Conservation (phyloP, 2,888 invertebrate genomes). For the Liodrosophila aerea region DNA sequence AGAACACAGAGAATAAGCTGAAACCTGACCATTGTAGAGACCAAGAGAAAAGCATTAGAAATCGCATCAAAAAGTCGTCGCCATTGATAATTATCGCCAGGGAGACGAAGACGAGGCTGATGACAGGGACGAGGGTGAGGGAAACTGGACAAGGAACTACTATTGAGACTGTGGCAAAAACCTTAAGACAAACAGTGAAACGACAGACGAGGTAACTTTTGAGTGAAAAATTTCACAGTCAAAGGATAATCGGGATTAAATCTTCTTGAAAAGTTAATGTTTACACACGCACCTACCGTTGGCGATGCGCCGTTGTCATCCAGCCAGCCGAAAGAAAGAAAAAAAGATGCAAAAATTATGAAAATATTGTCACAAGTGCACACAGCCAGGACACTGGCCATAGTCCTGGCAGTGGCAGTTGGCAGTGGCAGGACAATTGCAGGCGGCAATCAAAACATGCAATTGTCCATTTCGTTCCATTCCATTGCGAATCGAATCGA, state of each 20-base stretch:
- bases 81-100: constrained; percentile 66
- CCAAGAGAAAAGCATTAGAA: constrained; percentile 56
- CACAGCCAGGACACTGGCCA: constrained; percentile 25
- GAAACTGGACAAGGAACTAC: constrained; percentile 23
- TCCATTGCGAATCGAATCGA: constrained; percentile 68
- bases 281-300: constrained; percentile 81
- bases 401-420: constrained; percentile 19
- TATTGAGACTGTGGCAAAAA: constrained; percentile 49
- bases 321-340: constrained; percentile 37
- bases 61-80: constrained; percentile 81
- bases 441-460: constrained; percentile 78
- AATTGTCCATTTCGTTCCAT: constrained; percentile 70
- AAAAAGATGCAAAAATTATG: constrained; percentile 78
- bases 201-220: constrained; percentile 47
- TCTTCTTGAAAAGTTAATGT: constrained; percentile 82
- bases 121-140: constrained; percentile 15
- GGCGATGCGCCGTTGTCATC: constrained; percentile 57
- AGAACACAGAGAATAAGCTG: constrained; percentile 29
- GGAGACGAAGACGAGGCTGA: constrained; percentile 6
- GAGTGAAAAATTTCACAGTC: constrained; percentile 79
- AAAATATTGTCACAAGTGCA: constrained; percentile 81
- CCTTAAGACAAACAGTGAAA: constrained; percentile 58
- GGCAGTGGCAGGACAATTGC: constrained; percentile 70
- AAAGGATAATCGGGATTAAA: constrained; percentile 82
- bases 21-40: constrained; percentile 11